phyloP scores from a whole-genome alignment of 2,113 vertebrate genomes.

The Poeciliopsis retropinna region DNA sequence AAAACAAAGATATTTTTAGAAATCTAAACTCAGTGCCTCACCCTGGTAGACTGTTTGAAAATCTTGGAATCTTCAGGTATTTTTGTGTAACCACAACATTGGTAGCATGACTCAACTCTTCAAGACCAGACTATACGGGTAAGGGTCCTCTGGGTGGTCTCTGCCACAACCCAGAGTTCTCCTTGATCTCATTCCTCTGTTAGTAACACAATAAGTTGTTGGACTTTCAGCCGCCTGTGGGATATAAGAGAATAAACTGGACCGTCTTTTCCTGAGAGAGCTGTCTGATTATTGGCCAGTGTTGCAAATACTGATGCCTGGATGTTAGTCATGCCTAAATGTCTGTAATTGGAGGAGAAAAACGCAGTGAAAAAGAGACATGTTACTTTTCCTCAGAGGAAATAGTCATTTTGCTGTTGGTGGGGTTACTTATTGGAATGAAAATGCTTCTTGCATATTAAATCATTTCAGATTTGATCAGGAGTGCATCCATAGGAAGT shows the following conservation, averaged over 20 bases:
- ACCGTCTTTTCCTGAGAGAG: constrained; percentile 18
- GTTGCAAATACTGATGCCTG: constrained; percentile 39
- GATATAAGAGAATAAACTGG: constrained; percentile 39
- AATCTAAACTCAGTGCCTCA: constrained; percentile 15
- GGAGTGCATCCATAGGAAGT: background rate
- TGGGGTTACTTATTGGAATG: constrained; percentile 21
- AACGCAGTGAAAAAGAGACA: constrained; percentile 44
- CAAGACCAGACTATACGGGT: constrained; percentile 30
- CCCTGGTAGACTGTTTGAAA: constrained; percentile 51
- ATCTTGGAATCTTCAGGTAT: constrained; percentile 62
- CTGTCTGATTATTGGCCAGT: constrained; percentile 51
- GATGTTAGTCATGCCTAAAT: constrained; percentile 70
- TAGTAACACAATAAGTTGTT: constrained; percentile 38
- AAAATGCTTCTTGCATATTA: background rate
- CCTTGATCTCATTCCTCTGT: constrained; percentile 30
- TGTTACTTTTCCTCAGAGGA: constrained; percentile 42
- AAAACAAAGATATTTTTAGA: background rate
- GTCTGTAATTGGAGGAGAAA: constrained; percentile 74
- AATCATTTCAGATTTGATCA: constrained; percentile 6
- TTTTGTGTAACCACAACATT: constrained; percentile 44
- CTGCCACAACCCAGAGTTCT: constrained; percentile 17
- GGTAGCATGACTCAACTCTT: constrained; percentile 53
- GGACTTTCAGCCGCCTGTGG: constrained; percentile 16
- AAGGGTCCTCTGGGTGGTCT: constrained; percentile 68
- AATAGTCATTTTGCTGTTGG: constrained; percentile 51